Evolutionary conservation across 2,113 vertebrate species (phyloP).

Genomic region (Nipponia nippon): DNA sequence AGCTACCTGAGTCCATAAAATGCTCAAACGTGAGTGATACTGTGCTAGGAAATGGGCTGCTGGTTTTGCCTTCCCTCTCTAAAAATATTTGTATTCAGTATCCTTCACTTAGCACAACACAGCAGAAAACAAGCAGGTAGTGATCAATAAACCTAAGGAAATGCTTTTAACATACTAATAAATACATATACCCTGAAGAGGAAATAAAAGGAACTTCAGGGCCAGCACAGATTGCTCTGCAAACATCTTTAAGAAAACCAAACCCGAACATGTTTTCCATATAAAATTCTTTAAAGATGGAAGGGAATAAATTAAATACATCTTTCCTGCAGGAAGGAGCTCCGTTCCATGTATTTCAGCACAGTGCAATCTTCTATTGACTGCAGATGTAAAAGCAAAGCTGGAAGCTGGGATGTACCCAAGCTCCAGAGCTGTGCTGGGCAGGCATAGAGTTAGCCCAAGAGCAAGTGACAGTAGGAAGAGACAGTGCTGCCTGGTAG

Average conservation of each 20-base stretch:
- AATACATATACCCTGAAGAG: not conserved
- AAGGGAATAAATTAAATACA: not conserved
- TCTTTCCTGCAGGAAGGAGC: not conserved
- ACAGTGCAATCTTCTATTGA: not conserved
- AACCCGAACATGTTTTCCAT: not conserved
- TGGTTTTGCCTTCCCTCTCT: not conserved
- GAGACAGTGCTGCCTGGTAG: not conserved
- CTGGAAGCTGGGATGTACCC: not conserved
- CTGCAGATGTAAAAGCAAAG: not conserved
- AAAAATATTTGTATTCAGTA: not conserved
- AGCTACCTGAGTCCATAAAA: not conserved
- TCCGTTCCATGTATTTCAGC: not conserved
- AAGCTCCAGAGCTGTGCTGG: not conserved
- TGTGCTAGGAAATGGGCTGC: not conserved
- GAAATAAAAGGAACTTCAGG: not conserved
- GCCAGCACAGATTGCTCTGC: not conserved
- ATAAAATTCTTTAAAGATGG: not conserved
- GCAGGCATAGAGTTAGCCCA: not conserved
- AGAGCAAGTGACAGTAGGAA: not conserved
- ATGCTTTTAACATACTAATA: not conserved
- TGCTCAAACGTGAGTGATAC: not conserved
- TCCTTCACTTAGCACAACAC: not conserved
- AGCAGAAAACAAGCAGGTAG: not conserved
- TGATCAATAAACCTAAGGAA: not conserved
- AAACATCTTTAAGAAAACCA: not conserved